A percentile compares a stretch with the other conserved stretches of the same genome.
Conservation (phyloP, 2,797 vertebrate species). For the Saguinus oedipus region DNA sequence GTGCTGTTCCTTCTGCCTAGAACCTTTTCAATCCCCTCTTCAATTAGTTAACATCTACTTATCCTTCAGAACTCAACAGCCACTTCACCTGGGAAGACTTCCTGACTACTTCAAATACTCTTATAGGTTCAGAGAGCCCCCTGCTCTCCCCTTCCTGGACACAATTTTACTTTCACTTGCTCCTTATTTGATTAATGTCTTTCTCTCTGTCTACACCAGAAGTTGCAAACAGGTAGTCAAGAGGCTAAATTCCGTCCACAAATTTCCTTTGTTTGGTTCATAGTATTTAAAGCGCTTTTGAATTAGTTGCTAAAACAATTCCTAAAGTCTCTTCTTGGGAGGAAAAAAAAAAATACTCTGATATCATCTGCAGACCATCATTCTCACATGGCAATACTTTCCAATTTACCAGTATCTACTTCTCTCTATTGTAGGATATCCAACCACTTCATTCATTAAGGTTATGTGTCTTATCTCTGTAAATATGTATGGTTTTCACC, state of each 20-base stretch:
- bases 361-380: background rate
- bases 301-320: conserved; percentile 10
- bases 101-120: background rate
- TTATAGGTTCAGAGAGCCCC: background rate
- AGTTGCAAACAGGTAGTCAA: background rate
- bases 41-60: background rate
- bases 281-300: background rate
- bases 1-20: background rate
- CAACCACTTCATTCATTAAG: background rate
- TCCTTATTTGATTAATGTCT: background rate
- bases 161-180: background rate
- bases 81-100: conserved; percentile 7
- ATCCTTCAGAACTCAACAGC: background rate
- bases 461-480: background rate
- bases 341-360: background rate
- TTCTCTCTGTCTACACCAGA: background rate
- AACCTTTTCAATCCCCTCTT: background rate
- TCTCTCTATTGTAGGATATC: background rate
- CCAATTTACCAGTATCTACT: background rate
- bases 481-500: background rate
- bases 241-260: background rate
- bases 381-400: background rate
- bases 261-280: conserved; percentile 16
- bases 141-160: background rate
- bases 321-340: background rate